Evolutionary conservation across 2,888 invertebrate genomes (phyloP).

Genomic region (Caenorhabditis panamensis): DNA sequence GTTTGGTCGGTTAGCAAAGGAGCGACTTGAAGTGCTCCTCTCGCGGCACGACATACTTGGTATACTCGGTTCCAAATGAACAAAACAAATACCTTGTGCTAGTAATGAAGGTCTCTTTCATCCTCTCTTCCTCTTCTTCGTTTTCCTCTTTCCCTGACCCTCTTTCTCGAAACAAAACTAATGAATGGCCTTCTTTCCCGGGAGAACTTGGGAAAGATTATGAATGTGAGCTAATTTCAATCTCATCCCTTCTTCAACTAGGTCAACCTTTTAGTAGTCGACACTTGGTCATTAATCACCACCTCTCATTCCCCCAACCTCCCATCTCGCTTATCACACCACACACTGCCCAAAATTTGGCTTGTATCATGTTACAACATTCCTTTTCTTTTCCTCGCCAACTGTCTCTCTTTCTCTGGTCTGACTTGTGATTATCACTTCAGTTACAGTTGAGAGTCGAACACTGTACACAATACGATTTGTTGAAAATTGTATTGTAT

Average conservation of each 20-base stretch:
- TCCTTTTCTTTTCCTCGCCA: not conserved
- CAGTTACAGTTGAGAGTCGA: too few species aligned
- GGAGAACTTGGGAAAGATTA: slow-evolving; percentile 47
- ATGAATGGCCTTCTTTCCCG: slow-evolving; percentile 46
- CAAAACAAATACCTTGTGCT: not conserved
- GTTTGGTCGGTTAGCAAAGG: too few species aligned
- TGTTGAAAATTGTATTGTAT: not conserved
- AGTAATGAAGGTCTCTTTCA: slow-evolving; percentile 12
- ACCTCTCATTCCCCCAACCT: slow-evolving; percentile 31
- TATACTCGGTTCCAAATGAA: not conserved
- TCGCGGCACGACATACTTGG: too few species aligned
- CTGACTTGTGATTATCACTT: too few species aligned
- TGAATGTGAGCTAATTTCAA: slow-evolving; percentile 60
- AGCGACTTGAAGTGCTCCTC: slow-evolving; percentile 44
- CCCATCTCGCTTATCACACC: slow-evolving; percentile 35
- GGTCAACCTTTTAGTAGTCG: slow-evolving; percentile 6
- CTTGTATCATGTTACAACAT: slow-evolving; percentile 20
- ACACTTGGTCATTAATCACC: slow-evolving; percentile 47
- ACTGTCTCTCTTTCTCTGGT: too few species aligned
- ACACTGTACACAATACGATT: too few species aligned
- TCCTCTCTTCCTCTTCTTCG: not conserved
- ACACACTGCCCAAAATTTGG: slow-evolving; percentile 6
- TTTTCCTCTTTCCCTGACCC: slow-evolving; percentile 14
- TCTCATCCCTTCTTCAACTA: slow-evolving; percentile 9
- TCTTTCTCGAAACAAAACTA: slow-evolving; percentile 46